Conservation (phyloP, 2,888 invertebrate genomes). For the Pterobdella sp. region DNA sequence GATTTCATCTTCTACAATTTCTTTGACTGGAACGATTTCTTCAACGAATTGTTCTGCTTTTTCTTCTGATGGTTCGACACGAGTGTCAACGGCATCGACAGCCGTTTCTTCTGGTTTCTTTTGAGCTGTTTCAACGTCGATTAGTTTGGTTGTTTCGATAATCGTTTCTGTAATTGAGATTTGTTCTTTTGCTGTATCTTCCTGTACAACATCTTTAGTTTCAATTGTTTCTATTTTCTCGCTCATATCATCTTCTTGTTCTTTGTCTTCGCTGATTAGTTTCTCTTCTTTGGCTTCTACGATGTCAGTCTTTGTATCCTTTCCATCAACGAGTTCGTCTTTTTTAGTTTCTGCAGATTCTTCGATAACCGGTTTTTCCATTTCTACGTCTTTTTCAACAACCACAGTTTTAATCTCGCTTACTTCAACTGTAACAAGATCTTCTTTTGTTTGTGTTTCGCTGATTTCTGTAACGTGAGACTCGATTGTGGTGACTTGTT, state of each 20-base stretch:
- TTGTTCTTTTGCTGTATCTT: too few relatives aligned
- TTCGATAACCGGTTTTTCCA: background rate
- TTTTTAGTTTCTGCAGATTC: background rate
- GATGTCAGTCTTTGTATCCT: background rate
- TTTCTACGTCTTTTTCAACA: background rate
- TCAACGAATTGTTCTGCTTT: too few relatives aligned
- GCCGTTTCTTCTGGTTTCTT: too few relatives aligned
- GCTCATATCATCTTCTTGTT: conserved; percentile 10
- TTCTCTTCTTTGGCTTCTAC: background rate
- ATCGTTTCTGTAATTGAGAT: too few relatives aligned
- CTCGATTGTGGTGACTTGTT: background rate
- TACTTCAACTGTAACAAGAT: background rate
- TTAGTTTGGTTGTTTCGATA: too few relatives aligned
- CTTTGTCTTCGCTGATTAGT: background rate
- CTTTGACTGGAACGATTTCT: too few relatives aligned
- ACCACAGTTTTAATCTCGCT: background rate
- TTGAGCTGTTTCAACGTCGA: too few relatives aligned
- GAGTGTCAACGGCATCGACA: too few relatives aligned
- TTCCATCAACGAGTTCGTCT: background rate
- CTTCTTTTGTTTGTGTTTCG: background rate
- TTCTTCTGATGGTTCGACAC: too few relatives aligned
- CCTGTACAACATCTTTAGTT: too few relatives aligned
- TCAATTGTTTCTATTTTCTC: too few relatives aligned
- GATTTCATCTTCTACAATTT: too few relatives aligned
- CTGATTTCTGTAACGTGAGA: background rate